A percentile compares a stretch with the other conserved stretches of the same genome.
Conservation (phyloP, 2,797 vertebrate species). For the Neopelma chrysocephalum region DNA sequence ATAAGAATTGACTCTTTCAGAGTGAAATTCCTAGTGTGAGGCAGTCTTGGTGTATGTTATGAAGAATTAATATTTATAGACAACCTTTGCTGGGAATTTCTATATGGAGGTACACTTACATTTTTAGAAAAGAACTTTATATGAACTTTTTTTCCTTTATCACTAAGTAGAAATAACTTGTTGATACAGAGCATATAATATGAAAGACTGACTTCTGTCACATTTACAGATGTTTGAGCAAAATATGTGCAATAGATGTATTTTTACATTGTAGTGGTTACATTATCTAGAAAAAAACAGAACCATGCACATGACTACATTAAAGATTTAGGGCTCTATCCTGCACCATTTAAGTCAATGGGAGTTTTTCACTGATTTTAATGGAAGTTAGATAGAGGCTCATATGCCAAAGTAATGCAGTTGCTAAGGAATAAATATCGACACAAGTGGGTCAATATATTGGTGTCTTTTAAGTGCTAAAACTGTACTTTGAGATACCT, state of each 20-base stretch:
- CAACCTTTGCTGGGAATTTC: slow-evolving; percentile 20
- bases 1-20: not conserved
- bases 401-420: not conserved
- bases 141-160: not conserved
- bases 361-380: slow-evolving; percentile 46
- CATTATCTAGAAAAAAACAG: not conserved
- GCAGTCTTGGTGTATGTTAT: slow-evolving; percentile 6
- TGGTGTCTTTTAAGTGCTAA: slow-evolving; percentile 50
- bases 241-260: slow-evolving; percentile 3
- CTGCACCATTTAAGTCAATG: slow-evolving; percentile 10
- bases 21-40: slow-evolving; percentile 23
- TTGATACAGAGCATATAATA: slow-evolving; percentile 6
- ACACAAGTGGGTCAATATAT: slow-evolving; percentile 47
- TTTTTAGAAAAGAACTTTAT: slow-evolving; percentile 28
- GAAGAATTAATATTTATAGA: slow-evolving; percentile 59
- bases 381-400: not conserved
- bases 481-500: slow-evolving; percentile 17
- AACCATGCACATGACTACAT: not conserved
- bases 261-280: slow-evolving; percentile 5
- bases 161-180: slow-evolving; percentile 46
- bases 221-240: slow-evolving; percentile 33
- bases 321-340: slow-evolving; percentile 45
- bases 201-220: slow-evolving; percentile 4
- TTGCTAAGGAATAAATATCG: slow-evolving; percentile 37
- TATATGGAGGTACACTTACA: not conserved